Percentiles rank a stretch among this genome's conserved stretches.
These are phyloP conservation scores for Hirundichthys speculiger DNA, from an alignment of 2,113 vertebrate species.

Conservation along the genomic window DNA sequence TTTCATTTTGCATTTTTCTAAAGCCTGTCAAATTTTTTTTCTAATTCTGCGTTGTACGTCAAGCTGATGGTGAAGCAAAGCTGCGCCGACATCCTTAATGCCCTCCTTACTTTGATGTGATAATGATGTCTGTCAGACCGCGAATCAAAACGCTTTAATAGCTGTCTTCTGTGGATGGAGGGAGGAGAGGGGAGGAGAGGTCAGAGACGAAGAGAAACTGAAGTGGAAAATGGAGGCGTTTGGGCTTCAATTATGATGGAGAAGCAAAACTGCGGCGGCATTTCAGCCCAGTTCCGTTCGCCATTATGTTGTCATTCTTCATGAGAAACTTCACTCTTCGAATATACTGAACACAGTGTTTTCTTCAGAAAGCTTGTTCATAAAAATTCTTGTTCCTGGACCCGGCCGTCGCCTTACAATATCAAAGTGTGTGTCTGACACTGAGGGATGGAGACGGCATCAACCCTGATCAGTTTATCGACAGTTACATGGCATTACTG, in stretches of 20 bases:
- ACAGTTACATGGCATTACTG: too few relatives aligned
- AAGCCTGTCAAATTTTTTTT: too few relatives aligned
- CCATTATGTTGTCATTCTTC: constrained; percentile 44
- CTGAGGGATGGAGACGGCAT: constrained; percentile 19
- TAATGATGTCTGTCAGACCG: constrained; percentile 19
- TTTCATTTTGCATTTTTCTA: background rate
- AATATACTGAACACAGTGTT: constrained; percentile 34
- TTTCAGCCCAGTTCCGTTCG: constrained; percentile 20
- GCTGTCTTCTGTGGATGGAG: constrained; percentile 5
- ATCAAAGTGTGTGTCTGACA: constrained; percentile 22
- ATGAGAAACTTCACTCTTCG: constrained; percentile 27
- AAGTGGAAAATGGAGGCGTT: constrained; percentile 51
- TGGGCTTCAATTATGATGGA: constrained; percentile 49
- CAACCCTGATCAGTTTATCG: too few relatives aligned
- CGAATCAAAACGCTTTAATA: constrained; percentile 32
- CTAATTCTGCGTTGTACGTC: background rate
- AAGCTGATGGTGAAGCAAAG: background rate
- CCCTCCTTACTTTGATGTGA: constrained; percentile 12
- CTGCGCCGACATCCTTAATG: background rate
- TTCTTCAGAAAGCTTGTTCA: constrained; percentile 39
- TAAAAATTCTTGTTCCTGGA: constrained; percentile 30
- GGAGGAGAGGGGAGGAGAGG: background rate
- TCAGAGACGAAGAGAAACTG: constrained; percentile 30
- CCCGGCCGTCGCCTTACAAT: constrained; percentile 4
- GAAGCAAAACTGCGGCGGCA: constrained; percentile 45